These are phyloP conservation scores for Drosophila setifemur DNA, from an alignment of 1,140 invertebrate species.

Conservation along the genomic window DNA sequence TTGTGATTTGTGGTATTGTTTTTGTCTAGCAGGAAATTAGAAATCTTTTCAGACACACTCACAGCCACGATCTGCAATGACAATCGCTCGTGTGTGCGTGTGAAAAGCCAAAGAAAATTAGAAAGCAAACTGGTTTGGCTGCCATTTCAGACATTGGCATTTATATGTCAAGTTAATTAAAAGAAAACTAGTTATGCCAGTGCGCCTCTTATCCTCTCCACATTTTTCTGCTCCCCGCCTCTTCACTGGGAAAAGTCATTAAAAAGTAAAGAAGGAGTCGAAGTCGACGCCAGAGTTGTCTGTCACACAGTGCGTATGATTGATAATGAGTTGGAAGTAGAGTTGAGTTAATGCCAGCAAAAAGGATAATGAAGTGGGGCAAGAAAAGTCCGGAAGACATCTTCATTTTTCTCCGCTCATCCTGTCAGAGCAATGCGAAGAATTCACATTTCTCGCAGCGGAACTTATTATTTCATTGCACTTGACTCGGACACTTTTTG, in stretches of 20 bases:
- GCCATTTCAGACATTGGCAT: slow-evolving; percentile 53
- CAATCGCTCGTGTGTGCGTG: slow-evolving; percentile 9
- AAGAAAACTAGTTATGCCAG: slow-evolving; percentile 73
- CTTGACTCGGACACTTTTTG: slow-evolving; percentile 1
- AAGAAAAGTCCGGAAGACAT: slow-evolving; percentile 11
- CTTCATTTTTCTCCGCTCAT: slow-evolving; percentile 36
- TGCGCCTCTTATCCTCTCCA: not conserved
- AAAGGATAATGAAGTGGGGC: not conserved
- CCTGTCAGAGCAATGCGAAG: slow-evolving; percentile 40
- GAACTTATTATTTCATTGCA: slow-evolving; percentile 69
- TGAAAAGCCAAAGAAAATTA: slow-evolving; percentile 68
- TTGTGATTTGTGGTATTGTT: slow-evolving; percentile 54
- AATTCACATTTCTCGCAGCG: slow-evolving; percentile 62
- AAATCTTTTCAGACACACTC: slow-evolving; percentile 40
- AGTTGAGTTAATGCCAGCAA: not conserved
- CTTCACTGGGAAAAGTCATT: slow-evolving; percentile 56
- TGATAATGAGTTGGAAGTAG: slow-evolving; percentile 57
- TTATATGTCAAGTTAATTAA: slow-evolving; percentile 76
- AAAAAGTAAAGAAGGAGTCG: slow-evolving; percentile 48
- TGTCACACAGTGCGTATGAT: slow-evolving; percentile 67
- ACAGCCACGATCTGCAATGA: too few species aligned
- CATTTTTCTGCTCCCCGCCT: not conserved
- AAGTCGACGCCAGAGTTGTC: slow-evolving; percentile 5
- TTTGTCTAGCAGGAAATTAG: slow-evolving; percentile 59
- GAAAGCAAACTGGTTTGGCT: slow-evolving; percentile 73